These are phyloP conservation scores for Phymatocera aterrima DNA, from an alignment of 2,888 invertebrate species.

Conservation along the genomic window DNA sequence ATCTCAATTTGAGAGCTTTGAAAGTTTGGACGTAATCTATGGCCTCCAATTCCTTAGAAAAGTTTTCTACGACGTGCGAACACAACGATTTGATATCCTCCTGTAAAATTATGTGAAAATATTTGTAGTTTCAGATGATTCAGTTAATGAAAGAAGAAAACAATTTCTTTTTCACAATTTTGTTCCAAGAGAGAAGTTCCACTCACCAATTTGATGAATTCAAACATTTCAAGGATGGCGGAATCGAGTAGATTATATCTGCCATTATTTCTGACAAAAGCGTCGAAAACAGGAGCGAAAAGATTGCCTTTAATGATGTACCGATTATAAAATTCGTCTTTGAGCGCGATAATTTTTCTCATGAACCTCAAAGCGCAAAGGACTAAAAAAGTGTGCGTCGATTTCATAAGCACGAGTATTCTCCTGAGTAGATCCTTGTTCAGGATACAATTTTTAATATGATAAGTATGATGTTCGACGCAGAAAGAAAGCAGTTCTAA, in stretches of 20 bases:
- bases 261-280: conserved; percentile 97
- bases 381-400: conserved; percentile 97
- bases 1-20: conserved; percentile 91
- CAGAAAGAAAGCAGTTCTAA: conserved; percentile 98
- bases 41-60: conserved; percentile 94
- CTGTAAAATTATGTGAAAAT: conserved; percentile 65
- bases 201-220: conserved; percentile 93
- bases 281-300: conserved; percentile 96
- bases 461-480: conserved; percentile 99
- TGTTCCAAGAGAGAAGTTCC: too few species aligned
- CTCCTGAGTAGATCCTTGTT: conserved; percentile 97
- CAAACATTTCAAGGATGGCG: conserved; percentile 99
- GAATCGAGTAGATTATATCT: conserved; percentile 99
- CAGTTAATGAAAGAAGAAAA: conserved; percentile 15
- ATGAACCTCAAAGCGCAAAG: conserved; percentile 97
- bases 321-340: conserved; percentile 99
- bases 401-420: conserved; percentile 97
- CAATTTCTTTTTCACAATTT: too few species aligned
- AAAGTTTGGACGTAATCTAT: conserved; percentile 99
- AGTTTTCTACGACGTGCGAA: conserved; percentile 97
- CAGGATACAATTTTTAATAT: conserved; percentile 98
- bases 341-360: conserved; percentile 96
- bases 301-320: conserved; percentile 96
- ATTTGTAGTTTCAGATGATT: conserved; percentile 6
- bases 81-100: conserved; percentile 94